Percentiles rank a stretch among this genome's conserved stretches.
Evolutionary conservation across 2,888 invertebrate genomes (phyloP).

Genomic region (Microctonus aethiopoides): DNA sequence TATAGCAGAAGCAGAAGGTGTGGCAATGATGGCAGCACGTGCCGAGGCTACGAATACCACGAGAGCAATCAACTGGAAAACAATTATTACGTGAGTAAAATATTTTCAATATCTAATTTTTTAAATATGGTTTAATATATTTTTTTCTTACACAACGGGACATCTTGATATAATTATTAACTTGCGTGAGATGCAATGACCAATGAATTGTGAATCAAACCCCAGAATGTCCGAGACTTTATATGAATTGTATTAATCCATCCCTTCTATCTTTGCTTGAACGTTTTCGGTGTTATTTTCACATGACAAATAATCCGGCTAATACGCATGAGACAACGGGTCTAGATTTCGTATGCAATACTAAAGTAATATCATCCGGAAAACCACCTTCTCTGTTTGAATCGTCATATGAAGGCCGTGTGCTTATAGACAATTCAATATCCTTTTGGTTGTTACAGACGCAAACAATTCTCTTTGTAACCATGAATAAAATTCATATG

Average conservation of each 20-base stretch:
- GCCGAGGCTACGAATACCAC: constrained; percentile 50
- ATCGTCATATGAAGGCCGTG: constrained; percentile 23
- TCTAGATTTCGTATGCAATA: background rate
- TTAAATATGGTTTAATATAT: background rate
- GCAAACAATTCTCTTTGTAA: constrained; percentile 8
- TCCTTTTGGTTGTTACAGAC: constrained; percentile 2
- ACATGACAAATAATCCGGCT: constrained; percentile 39
- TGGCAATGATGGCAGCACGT: constrained; percentile 51
- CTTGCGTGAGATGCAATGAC: constrained; percentile 31
- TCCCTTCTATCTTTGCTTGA: constrained; percentile 38
- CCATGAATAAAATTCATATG: constrained; percentile 16
- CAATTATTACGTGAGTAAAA: constrained; percentile 7
- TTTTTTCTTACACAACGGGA: constrained; percentile 52
- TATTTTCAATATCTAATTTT: background rate
- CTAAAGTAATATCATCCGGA: constrained; percentile 27
- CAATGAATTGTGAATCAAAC: constrained; percentile 36
- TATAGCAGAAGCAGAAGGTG: constrained; percentile 50
- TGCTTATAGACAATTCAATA: constrained; percentile 24
- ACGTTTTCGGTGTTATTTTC: constrained; percentile 29
- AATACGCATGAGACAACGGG: constrained; percentile 26
- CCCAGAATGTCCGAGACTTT: constrained; percentile 42
- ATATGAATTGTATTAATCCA: constrained; percentile 48
- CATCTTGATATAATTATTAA: constrained; percentile 45
- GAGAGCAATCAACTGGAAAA: constrained; percentile 49
- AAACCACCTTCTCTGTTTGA: constrained; percentile 8